Evolutionary conservation across 2,797 vertebrate genomes (phyloP).

Genomic region (Pelochelys cantorii): DNA sequence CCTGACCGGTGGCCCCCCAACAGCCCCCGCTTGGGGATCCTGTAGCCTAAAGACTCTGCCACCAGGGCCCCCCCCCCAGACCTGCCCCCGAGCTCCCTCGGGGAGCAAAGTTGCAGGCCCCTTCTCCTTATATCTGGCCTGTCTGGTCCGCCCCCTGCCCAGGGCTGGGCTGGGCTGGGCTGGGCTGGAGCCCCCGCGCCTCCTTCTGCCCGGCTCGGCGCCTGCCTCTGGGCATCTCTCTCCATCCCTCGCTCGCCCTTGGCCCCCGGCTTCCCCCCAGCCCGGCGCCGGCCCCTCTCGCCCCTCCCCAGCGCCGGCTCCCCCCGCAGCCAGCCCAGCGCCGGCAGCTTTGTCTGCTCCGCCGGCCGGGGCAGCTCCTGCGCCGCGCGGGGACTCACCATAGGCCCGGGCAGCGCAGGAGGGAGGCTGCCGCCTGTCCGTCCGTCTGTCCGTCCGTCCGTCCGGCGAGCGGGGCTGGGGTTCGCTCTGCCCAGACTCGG

Average conservation of each 20-base stretch:
- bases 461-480: neutral
- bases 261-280: no score
- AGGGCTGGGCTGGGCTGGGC: no score
- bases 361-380: no score
- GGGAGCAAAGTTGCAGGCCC: neutral
- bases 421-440: neutral
- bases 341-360: no score
- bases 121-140: neutral
- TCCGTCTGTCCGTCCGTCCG: neutral
- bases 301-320: neutral
- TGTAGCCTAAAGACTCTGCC: neutral
- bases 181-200: neutral
- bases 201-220: neutral
- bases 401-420: neutral
- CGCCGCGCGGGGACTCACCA: neutral
- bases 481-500: constrained; percentile 1
- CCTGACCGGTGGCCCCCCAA: neutral
- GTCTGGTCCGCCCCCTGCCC: no score
- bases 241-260: accelerated
- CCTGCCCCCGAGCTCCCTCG: neutral
- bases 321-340: no score
- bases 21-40: no score
- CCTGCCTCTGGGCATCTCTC: neutral
- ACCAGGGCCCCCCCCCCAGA: accelerated
- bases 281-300: accelerated